Conservation (phyloP, 2,113 vertebrate genomes). For the Mohoua ochrocephala region DNA sequence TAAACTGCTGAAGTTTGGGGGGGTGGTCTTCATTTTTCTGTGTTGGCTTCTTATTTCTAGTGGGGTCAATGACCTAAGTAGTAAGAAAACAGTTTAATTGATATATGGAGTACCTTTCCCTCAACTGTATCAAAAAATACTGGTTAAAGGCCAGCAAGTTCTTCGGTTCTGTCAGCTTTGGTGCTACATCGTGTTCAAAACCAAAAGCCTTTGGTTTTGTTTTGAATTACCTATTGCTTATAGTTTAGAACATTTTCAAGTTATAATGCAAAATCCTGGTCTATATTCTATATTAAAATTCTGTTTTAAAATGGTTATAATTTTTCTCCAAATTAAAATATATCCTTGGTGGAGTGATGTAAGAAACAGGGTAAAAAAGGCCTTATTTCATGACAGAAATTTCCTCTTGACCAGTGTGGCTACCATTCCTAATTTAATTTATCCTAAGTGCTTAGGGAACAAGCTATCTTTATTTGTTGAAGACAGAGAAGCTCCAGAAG, state of each 20-base stretch:
- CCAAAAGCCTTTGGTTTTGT: not conserved
- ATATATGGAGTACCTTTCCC: not conserved
- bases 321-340: not conserved
- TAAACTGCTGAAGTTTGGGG: not conserved
- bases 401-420: not conserved
- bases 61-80: not conserved
- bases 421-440: not conserved
- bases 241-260: not conserved
- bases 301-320: not conserved
- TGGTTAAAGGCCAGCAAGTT: not conserved
- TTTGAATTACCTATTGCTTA: not conserved
- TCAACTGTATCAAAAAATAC: not conserved
- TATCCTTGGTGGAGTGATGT: not conserved
- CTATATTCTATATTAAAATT: not conserved
- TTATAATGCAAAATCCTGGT: not conserved
- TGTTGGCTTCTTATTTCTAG: not conserved
- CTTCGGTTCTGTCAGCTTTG: not conserved
- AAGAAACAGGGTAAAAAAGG: not conserved
- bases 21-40: not conserved
- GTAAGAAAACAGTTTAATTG: not conserved
- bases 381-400: not conserved
- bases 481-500: not conserved
- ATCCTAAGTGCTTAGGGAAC: not conserved
- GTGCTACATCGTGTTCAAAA: not conserved
- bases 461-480: not conserved